Evolutionary conservation across 2,113 vertebrate species (phyloP).

Genomic region (Coregonus clupeaformis): DNA sequence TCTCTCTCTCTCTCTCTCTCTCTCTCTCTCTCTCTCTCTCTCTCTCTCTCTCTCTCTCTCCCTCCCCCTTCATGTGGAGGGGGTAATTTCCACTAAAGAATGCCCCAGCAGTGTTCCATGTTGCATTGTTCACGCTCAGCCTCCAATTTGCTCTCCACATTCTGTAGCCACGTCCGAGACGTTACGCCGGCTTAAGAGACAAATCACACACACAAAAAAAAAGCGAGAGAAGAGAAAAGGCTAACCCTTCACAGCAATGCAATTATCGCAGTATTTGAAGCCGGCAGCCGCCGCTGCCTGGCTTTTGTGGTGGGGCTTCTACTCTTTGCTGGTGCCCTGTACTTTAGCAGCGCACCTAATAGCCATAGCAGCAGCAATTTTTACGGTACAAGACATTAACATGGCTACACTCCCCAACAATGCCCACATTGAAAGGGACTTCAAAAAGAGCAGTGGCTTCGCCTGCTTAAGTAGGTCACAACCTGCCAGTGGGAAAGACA

Average conservation of each 20-base stretch:
- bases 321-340: conserved; percentile 62
- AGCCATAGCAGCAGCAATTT: conserved; percentile 99
- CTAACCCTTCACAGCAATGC: conserved; percentile 98
- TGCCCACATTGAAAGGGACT: conserved; percentile 72
- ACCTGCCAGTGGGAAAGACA: conserved; percentile 66
- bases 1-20: background rate
- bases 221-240: conserved; percentile 63
- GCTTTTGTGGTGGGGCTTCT: conserved; percentile 81
- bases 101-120: conserved; percentile 92
- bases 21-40: conserved; percentile 1
- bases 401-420: conserved; percentile 71
- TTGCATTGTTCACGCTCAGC: conserved; percentile 99
- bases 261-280: conserved; percentile 99
- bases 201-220: conserved; percentile 96
- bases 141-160: conserved; percentile 99
- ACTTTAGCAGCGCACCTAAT: conserved; percentile 95
- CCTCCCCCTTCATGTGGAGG: conserved; percentile 20
- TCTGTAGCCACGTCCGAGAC: conserved; percentile 97
- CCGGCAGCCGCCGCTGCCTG: conserved; percentile 80
- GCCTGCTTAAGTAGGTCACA: conserved; percentile 75
- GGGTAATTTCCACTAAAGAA: conserved; percentile 64
- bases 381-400: conserved; percentile 99
- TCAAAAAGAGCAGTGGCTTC: conserved; percentile 72
- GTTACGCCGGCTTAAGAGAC: conserved; percentile 99
- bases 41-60: conserved; percentile 15